Evolutionary conservation across 2,888 invertebrate species (phyloP), one percentile per base, ranked within the genome.

Genomic region (Globia sparganii): DNA sequence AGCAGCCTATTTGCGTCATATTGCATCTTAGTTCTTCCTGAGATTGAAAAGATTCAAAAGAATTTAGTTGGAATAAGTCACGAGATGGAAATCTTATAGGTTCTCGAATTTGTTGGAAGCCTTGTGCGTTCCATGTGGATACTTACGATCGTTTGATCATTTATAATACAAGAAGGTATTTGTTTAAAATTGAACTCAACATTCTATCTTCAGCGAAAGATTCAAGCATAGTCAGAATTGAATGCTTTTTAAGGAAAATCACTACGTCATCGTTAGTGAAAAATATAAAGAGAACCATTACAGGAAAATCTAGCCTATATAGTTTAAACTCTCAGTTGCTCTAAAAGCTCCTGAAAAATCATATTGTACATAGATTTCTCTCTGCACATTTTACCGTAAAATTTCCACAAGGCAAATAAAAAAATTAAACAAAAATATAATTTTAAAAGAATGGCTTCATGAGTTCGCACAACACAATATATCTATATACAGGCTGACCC

Each of bases 401-500:
- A 59, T 4, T 37, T 66, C 11, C 58, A 43, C 1, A 65, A 18
- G 4, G 5, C 1, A 67, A 62, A 66, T 18, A 21, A 53, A 78
- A 68, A 68, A 62, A 56, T 15, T 5, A 25, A 28, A 77, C 15
- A 31, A 68, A 62, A 67, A 46, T 21, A 65, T 66, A 72, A 75
- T 59, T 71, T 66, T 0, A 72, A 81, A 78, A 34, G 18, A 53
- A 74, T 43, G 25, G 43, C n/a, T 53, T 59, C 71, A 58, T 75
- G 72, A 77, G 37, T 79, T 75, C 31, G 73, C 79, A 72, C 75
- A 80, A 66, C 70, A 72, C n/a, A 6, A 5, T 4, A 72, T 58
- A 65, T 70, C 61, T 64, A 49, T 72, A 79, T 72, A 86, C 81
- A 84, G 79, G 62, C 70, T 85, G 84, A 79, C 58, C 81, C 73